Evolutionary conservation across 1,140 invertebrate species (phyloP), one percentile per base, ranked within the genome.

Genomic region (Drosophila seguyi): DNA sequence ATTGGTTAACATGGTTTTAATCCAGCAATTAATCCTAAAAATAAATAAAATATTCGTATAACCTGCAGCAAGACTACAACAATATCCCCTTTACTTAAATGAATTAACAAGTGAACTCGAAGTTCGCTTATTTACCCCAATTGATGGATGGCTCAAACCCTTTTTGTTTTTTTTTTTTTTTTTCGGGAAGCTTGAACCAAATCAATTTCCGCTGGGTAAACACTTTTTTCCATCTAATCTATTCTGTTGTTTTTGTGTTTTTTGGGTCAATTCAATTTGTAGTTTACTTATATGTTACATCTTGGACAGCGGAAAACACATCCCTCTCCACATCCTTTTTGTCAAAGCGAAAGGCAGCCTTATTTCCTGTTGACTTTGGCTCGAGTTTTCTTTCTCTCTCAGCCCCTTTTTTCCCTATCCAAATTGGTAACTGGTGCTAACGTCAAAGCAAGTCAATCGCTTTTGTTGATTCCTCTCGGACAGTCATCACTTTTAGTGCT

Each of bases 211-310:
- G 29, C 66, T 39, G 38, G 39, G n/a, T 36, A 71, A 71, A 71
- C 48, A 55, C 39, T 55, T 45, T 29, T 29, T 38, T 29, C 25
- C n/a, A 29, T 50, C 31, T 55, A 18, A 38, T 67, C 39, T 55
- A 53, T 45, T 58, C 18, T 20, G 36, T 57, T 39, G 38, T 53
- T 58, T 31, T 58, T 62, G 36, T 57, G 45, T 42, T 25, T 67
- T 67, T 58, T 73, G 57, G 58, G 59, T 72, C 72, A 81, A 81
- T 81, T 81, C 73, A 72, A 81, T 81, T 81, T 81, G 66, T 63
- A 72, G 65, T 81, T 82, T 81, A 82, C 77, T 73, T 73, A 81
- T 69, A 59, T 61, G 72, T 61, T 29, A 42, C 52, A 59, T 38
- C 62, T 56, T 34, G 61, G 34, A 45, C 75, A 79, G 55, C 22